Evolutionary conservation across 2,113 vertebrate genomes (phyloP).

Genomic region (Rhea pennata): DNA sequence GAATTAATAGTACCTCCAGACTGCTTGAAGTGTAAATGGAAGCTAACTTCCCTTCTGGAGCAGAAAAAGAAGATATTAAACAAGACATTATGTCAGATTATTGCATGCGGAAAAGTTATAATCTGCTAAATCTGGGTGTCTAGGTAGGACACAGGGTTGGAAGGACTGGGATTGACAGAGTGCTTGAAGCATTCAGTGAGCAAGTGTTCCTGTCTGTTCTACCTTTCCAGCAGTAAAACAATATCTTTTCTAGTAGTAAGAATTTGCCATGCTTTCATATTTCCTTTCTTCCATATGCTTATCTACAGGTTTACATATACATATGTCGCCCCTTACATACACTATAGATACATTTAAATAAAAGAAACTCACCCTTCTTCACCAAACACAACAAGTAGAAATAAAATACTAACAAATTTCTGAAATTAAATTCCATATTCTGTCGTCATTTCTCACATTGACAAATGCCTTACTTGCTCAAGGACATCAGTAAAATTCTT

Average conservation of each 20-base stretch:
- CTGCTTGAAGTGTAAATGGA: neutral
- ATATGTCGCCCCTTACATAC: neutral
- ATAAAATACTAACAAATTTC: neutral
- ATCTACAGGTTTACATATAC: neutral
- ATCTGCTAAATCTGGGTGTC: neutral
- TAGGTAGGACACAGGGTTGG: neutral
- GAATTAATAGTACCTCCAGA: neutral
- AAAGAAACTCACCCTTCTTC: neutral
- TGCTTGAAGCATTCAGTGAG: neutral
- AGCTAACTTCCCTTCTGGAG: neutral
- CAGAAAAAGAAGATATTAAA: neutral
- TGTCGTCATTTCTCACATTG: neutral
- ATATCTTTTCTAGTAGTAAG: neutral
- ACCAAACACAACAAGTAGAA: neutral
- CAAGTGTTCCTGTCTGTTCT: neutral
- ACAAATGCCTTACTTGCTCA: neutral
- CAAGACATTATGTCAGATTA: neutral
- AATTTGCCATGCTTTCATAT: neutral
- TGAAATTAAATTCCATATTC: neutral
- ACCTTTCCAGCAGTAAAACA: too few species aligned
- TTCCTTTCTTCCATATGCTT: neutral
- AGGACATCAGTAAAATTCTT: neutral
- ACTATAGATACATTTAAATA: too few species aligned
- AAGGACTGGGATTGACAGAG: neutral
- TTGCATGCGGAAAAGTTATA: neutral